phyloP scores from a whole-genome alignment of 1,140 invertebrate species.

The Cydia splendana region DNA sequence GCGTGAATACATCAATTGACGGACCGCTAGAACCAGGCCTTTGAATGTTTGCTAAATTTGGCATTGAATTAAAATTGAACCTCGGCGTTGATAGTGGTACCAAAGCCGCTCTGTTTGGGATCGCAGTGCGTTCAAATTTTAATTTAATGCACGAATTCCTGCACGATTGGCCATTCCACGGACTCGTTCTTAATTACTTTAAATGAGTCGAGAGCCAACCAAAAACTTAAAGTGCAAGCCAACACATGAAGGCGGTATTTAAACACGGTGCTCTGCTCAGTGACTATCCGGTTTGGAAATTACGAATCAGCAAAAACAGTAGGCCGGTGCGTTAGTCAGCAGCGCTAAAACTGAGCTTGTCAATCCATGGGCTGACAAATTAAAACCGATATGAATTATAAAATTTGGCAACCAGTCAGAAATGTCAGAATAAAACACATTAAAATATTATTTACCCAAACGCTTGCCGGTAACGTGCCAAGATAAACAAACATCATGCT shows the following conservation, averaged over 20 bases:
- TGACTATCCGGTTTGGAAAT: constrained; percentile 25
- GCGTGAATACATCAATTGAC: not conserved
- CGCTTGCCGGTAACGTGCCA: not conserved
- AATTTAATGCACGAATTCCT: constrained; percentile 3
- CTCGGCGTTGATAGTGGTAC: not conserved
- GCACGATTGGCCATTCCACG: constrained; percentile 17
- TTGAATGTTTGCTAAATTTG: not conserved
- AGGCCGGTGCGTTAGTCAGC: not conserved
- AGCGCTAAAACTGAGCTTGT: constrained; percentile 20
- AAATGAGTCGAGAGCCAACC: not conserved
- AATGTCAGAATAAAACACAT: not conserved
- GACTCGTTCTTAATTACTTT: constrained; percentile 11
- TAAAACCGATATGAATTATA: constrained; percentile 1
- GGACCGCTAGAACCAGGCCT: not conserved
- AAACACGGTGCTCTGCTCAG: not conserved
- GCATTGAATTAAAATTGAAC: not conserved
- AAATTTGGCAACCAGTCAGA: constrained; percentile 1
- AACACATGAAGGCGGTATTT: constrained; percentile 5
- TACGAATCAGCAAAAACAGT: constrained; percentile 21
- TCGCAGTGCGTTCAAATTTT: constrained; percentile 9
- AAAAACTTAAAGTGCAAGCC: not conserved
- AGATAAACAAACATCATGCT: not conserved
- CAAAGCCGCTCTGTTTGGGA: not conserved
- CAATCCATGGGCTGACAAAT: not conserved
- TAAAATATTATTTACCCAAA: not conserved